These are phyloP conservation scores for Hyposoter didymator DNA, from an alignment of 2,888 invertebrate species.

Conservation along the genomic window DNA sequence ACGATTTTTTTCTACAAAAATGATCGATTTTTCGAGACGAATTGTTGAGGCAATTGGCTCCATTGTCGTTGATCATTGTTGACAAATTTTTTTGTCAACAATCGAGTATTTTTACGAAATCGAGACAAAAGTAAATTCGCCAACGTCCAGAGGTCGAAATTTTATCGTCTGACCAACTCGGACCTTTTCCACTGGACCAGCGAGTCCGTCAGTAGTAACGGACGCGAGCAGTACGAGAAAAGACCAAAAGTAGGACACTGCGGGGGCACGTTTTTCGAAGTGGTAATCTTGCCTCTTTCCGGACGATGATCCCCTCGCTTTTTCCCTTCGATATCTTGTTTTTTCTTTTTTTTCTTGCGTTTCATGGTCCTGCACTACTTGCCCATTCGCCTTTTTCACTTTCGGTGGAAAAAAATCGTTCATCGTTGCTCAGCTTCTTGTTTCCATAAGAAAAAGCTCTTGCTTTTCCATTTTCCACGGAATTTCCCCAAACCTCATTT, in stretches of 20 bases:
- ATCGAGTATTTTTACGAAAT: neutral
- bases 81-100: neutral
- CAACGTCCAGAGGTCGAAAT: neutral
- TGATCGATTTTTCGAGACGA: neutral
- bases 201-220: constrained; percentile 22
- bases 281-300: constrained; percentile 54
- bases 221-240: constrained; percentile 10
- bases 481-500: neutral
- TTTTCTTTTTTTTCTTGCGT: constrained; percentile 23
- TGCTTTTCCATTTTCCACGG: constrained; percentile 22
- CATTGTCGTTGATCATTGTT: too few relatives aligned
- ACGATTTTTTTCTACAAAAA: neutral
- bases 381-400: constrained; percentile 52
- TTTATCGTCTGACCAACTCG: constrained; percentile 30
- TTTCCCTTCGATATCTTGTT: neutral
- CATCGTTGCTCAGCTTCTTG: constrained; percentile 26
- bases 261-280: constrained; percentile 62
- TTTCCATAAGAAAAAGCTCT: constrained; percentile 10
- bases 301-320: constrained; percentile 34
- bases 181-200: constrained; percentile 27
- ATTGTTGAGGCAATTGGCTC: neutral
- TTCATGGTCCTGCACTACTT: constrained; percentile 38
- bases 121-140: neutral
- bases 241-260: constrained; percentile 62
- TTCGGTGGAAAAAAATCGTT: constrained; percentile 43